Evolutionary conservation across 2,888 invertebrate genomes (phyloP).

Genomic region (Cancer borealis): DNA sequence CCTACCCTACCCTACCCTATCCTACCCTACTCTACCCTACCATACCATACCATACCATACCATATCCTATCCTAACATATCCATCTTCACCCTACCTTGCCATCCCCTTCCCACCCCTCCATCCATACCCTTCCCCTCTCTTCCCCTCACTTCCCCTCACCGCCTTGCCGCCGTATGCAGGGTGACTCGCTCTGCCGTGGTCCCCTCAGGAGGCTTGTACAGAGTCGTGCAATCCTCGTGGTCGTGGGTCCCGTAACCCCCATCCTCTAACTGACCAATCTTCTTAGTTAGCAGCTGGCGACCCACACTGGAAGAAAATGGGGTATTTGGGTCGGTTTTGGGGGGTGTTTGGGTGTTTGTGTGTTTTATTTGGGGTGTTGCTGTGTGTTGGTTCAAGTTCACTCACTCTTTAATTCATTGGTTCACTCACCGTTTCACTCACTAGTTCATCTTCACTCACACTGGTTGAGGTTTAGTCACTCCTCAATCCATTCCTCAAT

Average conservation of each 20-base stretch:
- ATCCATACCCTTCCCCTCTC: background rate
- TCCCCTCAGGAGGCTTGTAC: constrained; percentile 87
- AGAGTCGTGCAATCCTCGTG: constrained; percentile 85
- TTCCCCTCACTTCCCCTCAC: constrained; percentile 1
- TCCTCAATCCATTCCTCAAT: too few species aligned
- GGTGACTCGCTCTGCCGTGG: constrained; percentile 71
- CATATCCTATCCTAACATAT: background rate
- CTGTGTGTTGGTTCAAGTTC: too few species aligned
- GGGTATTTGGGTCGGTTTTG: background rate
- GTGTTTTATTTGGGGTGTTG: too few species aligned
- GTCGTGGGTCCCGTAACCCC: constrained; percentile 80
- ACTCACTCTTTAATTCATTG: too few species aligned
- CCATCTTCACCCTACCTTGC: background rate
- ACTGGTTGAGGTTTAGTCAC: too few species aligned
- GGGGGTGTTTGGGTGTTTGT: too few species aligned
- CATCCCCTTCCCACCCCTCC: background rate
- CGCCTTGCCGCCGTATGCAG: constrained; percentile 67
- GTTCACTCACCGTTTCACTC: background rate
- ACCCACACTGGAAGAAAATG: constrained; percentile 84
- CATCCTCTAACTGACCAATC: constrained; percentile 86
- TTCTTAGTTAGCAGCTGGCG: constrained; percentile 88
- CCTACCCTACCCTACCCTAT: background rate
- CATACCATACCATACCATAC: background rate
- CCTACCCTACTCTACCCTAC: background rate
- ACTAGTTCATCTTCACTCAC: background rate